A percentile compares a stretch with the other conserved stretches of the same genome.
Evolutionary conservation across 30 jellyfish, hydroid and myxozoan genomes (phyloP).

Genomic region (Cassiopea xamachana): DNA sequence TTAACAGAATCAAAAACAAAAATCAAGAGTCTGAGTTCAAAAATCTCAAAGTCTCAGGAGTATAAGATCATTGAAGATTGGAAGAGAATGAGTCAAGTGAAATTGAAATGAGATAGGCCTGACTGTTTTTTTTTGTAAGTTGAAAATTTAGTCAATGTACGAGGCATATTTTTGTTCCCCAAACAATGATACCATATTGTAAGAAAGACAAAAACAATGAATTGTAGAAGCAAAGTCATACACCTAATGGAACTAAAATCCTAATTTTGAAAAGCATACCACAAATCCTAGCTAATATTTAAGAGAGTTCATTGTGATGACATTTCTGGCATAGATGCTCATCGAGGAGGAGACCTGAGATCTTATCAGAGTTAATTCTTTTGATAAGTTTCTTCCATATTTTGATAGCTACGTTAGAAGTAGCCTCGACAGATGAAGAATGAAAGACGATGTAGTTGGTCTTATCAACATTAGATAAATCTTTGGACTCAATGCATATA

Average conservation of each 20-base stretch:
- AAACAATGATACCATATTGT: neutral
- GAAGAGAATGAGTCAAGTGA: conserved; percentile 10
- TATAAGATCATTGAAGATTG: neutral
- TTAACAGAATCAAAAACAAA: conserved; percentile 13
- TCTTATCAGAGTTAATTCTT: neutral
- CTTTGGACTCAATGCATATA: neutral
- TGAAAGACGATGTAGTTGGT: neutral
- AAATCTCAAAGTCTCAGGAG: neutral
- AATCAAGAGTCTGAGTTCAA: conserved; percentile 23
- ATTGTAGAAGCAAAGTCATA: neutral
- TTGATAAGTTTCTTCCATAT: neutral
- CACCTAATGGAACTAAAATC: neutral
- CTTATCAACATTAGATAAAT: neutral
- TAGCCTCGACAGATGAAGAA: neutral
- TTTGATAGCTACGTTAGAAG: neutral
- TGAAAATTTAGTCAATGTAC: conserved; percentile 20
- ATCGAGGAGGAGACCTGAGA: neutral
- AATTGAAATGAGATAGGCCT: conserved; percentile 35
- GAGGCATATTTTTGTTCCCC: conserved; percentile 19
- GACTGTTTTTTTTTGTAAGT: conserved; percentile 12
- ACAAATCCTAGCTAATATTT: neutral
- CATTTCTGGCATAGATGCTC: neutral
- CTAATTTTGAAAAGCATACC: neutral
- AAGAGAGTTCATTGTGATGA: neutral
- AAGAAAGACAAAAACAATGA: neutral